Base-by-base conservation (phyloP, 1,140 invertebrate species). In the Muscidifurax raptorellus region DNA sequence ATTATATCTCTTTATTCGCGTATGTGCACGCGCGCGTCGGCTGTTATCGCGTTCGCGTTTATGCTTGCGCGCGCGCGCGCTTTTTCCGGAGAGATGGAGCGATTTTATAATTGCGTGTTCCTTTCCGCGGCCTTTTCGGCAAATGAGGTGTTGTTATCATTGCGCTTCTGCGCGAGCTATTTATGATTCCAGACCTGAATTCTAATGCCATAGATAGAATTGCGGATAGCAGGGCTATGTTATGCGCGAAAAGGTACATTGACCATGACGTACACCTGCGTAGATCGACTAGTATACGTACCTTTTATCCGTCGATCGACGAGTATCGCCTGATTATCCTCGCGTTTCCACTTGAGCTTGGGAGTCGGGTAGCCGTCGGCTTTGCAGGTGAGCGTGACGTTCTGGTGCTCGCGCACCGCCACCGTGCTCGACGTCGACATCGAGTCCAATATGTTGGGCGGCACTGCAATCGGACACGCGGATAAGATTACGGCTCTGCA, bases 291-390 rank as follows among this genome's bases (percentile, higher is more conserved):
- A 1, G 7, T 12, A 13, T 12, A 47, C 44, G n/a, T 93, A 97
- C 97, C 96, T 96, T 97, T 97, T 92, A 96, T 96, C 89, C 96
- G 95, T 67, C 95, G 95, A 89, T 97, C 97, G 4, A 97, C 94
- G 18, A 94, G 94, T 89, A 98, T 98, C 67, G 95, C 94, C 91
- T 97, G 96, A 15, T 97, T 96, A 91, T 99, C 97, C 90, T 98
- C 97, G 47, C 97, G 94, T 86, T 97, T 95, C 98, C 98, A 99
- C 94, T 96, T 97, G 71, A 98, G 95, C 91, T 96, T 97, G 2
- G 98, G 97, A 4, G 95, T 94, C 0, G 98, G 97, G 92, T 97
- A 97, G 40, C 97, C 98, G 88, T 97, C 96, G 1, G 97, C 97
- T 88, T 96, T 97, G 91, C 97, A 98, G 0, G 96, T 96, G 86